These are phyloP conservation scores for Drosophila quasianomalipes DNA, from an alignment of 2,888 invertebrate species.

Conservation along the genomic window DNA sequence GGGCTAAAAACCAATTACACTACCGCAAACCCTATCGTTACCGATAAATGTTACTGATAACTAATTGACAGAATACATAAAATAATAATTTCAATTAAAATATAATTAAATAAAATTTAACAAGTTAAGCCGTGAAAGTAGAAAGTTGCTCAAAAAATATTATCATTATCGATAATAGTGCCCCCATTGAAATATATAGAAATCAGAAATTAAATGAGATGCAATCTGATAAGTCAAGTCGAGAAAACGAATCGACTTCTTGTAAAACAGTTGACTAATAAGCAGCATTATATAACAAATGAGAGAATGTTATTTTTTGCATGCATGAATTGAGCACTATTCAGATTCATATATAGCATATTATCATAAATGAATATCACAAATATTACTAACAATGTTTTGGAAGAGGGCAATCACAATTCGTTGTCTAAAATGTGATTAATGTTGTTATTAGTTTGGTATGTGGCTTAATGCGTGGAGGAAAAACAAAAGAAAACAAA, in stretches of 20 bases:
- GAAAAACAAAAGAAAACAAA: constrained; percentile 29
- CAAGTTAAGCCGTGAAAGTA: background rate
- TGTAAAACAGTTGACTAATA: background rate
- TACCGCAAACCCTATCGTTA: background rate
- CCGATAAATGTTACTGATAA: background rate
- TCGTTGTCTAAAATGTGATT: constrained; percentile 13
- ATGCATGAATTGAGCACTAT: background rate
- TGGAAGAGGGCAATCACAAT: constrained; percentile 11
- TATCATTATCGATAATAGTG: background rate
- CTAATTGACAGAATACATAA: background rate
- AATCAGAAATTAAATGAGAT: background rate
- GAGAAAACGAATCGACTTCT: background rate
- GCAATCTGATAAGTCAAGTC: background rate
- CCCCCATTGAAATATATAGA: background rate
- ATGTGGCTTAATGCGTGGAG: constrained; percentile 9
- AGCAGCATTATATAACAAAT: background rate
- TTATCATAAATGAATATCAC: background rate
- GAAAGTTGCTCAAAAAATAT: background rate
- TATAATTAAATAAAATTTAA: background rate
- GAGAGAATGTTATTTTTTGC: background rate
- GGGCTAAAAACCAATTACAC: background rate
- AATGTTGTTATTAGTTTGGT: constrained; percentile 9
- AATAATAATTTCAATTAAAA: background rate
- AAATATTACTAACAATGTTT: background rate
- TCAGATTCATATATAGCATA: background rate